Evolutionary conservation across 2,797 vertebrate species (phyloP).

Genomic region (Chloroceryle inda): DNA sequence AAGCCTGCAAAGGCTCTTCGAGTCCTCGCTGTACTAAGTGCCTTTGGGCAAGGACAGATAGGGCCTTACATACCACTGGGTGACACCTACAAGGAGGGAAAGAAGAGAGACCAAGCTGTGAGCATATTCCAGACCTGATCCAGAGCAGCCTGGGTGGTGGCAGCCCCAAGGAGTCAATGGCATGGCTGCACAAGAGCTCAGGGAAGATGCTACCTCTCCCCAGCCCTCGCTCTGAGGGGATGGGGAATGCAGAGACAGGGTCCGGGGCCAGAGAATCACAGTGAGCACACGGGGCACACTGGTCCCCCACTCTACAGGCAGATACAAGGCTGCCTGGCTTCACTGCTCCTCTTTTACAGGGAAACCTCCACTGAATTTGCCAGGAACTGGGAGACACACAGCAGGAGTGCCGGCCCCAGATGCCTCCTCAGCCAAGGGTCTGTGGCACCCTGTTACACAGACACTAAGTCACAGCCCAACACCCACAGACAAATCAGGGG

Average conservation of each 20-base stretch:
- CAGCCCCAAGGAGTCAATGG: not conserved
- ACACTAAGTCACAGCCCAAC: not conserved
- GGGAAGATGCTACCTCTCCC: not conserved
- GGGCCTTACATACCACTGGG: not conserved
- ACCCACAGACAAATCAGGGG: not conserved
- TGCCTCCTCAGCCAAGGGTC: not conserved
- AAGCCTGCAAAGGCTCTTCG: not conserved
- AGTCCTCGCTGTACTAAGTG: not conserved
- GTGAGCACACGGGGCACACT: not conserved
- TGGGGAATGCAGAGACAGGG: fast-evolving
- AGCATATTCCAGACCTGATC: not conserved
- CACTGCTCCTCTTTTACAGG: not conserved
- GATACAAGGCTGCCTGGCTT: not conserved
- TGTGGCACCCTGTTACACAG: not conserved
- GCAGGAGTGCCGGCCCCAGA: not conserved
- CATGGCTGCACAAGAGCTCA: not conserved
- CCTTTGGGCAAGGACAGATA: not conserved
- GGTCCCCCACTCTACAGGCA: not conserved
- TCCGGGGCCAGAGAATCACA: not conserved
- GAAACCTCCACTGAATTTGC: not conserved
- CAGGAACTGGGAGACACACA: not conserved
- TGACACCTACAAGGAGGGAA: not conserved
- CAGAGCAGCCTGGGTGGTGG: not conserved
- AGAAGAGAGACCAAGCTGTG: not conserved
- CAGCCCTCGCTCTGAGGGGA: not conserved